Base-by-base conservation (phyloP, 2,888 invertebrate species). In the Philonicus albiceps region DNA sequence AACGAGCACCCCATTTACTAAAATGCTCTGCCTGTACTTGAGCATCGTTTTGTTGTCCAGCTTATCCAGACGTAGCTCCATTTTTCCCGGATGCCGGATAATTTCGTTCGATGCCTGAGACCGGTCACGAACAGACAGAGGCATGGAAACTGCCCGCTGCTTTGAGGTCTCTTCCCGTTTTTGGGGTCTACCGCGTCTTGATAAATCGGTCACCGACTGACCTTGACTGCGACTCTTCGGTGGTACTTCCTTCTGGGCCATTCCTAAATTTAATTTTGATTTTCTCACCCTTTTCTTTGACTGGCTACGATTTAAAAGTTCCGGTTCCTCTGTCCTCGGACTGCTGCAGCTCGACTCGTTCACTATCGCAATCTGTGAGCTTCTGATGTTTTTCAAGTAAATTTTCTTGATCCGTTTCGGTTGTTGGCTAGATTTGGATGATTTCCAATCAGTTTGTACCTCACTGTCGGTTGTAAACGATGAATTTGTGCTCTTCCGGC, bases 311-410 rank as follows among this genome's bases (percentile, higher is more conserved):
- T 72, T n/a, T 27, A 5, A 3, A 8, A 8, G 2, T 84, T 84
- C 73, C 0, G 40, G 22, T 8, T 84, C 84, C n/a, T 84, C 84
- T 5, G 73, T 73, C 7, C 72, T 40, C 0, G 84, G 84, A n/a
- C 84, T 84, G 27, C 84, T 84, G 43, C 73, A 73, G 16, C 84
- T 84, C 0, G 84, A 84, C 30, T 84, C 84, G n/a, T 84, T 84
- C 16, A 84, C 40, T 3, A 84, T 73, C 2, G 84, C 72, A 4
- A 84, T 84, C 19, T 84, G 37, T 4, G 84, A 84, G 30, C 84
- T 84, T 8, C 73, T 40, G 2, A 84, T 84, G 27, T 73, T 73
- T 34, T 72, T 84, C 30, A 84, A n/a, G 13, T 43, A 40, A 31
- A 84, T 84, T 34, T 84, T 84, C 13, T 84, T 84, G 3, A 84